These are phyloP conservation scores for Xestobium rufovillosum DNA, from an alignment of 2,888 invertebrate species.

Conservation along the genomic window DNA sequence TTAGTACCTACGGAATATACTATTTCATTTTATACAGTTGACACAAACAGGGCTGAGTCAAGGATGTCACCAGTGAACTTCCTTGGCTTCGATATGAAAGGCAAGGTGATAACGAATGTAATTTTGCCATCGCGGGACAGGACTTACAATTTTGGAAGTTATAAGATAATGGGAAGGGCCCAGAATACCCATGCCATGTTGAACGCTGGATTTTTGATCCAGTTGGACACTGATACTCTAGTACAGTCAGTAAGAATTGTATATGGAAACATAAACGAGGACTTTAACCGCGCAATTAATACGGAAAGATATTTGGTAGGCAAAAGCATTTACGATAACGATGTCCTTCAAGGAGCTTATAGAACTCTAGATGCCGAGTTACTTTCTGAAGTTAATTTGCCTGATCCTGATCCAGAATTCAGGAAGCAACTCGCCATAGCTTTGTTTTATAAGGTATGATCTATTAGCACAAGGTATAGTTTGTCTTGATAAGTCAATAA, in stretches of 20 bases:
- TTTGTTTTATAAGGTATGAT: slow-evolving; percentile 71
- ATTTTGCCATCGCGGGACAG: slow-evolving; percentile 9
- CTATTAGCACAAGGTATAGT: slow-evolving; percentile 18
- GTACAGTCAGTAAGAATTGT: slow-evolving; percentile 51
- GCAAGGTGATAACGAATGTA: slow-evolving; percentile 9
- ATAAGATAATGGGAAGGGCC: slow-evolving; percentile 49
- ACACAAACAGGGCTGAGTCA: slow-evolving; percentile 12
- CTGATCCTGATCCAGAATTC: slow-evolving; percentile 62
- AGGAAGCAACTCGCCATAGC: slow-evolving; percentile 63
- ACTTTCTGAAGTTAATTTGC: slow-evolving; percentile 53
- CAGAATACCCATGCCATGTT: slow-evolving; percentile 66
- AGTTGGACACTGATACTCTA: slow-evolving; percentile 43
- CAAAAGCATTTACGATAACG: slow-evolving; percentile 39
- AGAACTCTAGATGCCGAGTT: slow-evolving; percentile 51
- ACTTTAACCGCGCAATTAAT: slow-evolving; percentile 46
- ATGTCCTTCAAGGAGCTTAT: slow-evolving; percentile 43
- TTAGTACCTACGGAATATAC: background rate
- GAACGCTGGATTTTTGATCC: slow-evolving; percentile 61
- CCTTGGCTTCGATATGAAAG: slow-evolving; percentile 9
- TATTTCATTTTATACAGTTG: slow-evolving; percentile 15
- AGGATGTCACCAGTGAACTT: slow-evolving; percentile 5
- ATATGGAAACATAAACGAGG: slow-evolving; percentile 56
- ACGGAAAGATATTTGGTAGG: slow-evolving; percentile 46
- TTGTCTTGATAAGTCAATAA: slow-evolving; percentile 1
- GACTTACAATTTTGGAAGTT: slow-evolving; percentile 12